Evolutionary conservation across 2,888 invertebrate species (phyloP).

Genomic region (Limenitis camilla): DNA sequence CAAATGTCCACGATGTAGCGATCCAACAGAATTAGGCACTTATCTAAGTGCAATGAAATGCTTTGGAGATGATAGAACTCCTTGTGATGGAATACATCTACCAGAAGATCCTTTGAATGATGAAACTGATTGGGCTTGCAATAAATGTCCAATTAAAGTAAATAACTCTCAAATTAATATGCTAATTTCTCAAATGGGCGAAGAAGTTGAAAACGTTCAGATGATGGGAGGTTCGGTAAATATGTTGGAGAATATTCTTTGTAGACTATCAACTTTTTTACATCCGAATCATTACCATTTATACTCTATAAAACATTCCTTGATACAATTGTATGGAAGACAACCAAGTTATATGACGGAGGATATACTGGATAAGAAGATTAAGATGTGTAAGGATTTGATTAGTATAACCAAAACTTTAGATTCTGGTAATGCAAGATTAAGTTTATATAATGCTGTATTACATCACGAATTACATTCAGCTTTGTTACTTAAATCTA

Average conservation of each 20-base stretch:
- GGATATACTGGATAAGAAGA: constrained; percentile 77
- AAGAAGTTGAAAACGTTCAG: constrained; percentile 81
- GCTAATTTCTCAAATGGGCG: constrained; percentile 81
- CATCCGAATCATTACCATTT: constrained; percentile 90
- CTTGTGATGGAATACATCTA: constrained; percentile 80
- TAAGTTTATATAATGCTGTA: constrained; percentile 85
- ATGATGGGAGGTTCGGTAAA: constrained; percentile 76
- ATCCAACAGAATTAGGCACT: constrained; percentile 87
- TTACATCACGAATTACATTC: constrained; percentile 82
- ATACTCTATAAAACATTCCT: constrained; percentile 86
- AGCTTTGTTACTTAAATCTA: constrained; percentile 68
- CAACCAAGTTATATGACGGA: constrained; percentile 77
- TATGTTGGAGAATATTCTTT: constrained; percentile 77
- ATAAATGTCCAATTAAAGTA: constrained; percentile 79
- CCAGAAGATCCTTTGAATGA: constrained; percentile 81
- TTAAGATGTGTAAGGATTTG: constrained; percentile 79
- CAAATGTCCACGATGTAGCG: constrained; percentile 81
- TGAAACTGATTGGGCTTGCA: constrained; percentile 85
- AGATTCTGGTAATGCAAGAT: constrained; percentile 82
- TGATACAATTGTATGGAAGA: constrained; percentile 86
- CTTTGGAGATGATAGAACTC: constrained; percentile 70
- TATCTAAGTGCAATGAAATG: constrained; percentile 82
- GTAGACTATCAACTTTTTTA: constrained; percentile 81
- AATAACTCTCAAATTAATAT: constrained; percentile 78
- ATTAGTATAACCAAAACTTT: constrained; percentile 76